A percentile compares a stretch with the other conserved stretches of the same genome.
These are phyloP conservation scores for Prinia subflava DNA, from an alignment of 2,113 vertebrate genomes.

Conservation along the genomic window DNA sequence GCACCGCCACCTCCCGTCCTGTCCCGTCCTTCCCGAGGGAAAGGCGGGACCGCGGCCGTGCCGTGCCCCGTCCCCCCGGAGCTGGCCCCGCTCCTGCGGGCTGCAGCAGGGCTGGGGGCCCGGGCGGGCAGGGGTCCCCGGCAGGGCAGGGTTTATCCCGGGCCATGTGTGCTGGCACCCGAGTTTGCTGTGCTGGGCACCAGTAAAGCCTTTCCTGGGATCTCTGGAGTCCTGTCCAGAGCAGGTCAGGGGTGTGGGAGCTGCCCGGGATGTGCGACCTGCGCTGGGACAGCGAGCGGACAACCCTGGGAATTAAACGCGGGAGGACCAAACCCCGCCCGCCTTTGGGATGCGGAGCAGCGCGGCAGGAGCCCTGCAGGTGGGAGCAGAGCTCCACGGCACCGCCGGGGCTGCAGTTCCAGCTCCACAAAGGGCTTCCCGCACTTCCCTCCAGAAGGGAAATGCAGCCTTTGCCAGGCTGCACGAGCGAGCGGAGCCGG, in stretches of 20 bases:
- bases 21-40: rapidly evolving
- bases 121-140: background rate
- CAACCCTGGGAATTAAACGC: background rate
- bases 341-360: background rate
- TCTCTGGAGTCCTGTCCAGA: background rate
- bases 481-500: background rate
- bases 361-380: conserved; percentile 27
- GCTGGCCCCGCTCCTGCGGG: rapidly evolving
- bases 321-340: background rate
- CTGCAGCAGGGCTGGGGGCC: rapidly evolving
- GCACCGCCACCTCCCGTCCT: background rate
- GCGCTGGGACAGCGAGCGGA: background rate
- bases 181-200: background rate
- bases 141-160: background rate
- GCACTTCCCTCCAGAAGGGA: background rate
- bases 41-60: rapidly evolving
- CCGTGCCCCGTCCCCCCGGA: rapidly evolving
- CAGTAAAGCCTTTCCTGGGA: background rate
- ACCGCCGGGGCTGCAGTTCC: background rate
- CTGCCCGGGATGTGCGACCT: background rate
- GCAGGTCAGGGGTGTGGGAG: background rate
- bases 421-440: background rate
- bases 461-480: background rate
- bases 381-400: conserved; percentile 69
- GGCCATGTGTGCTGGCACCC: rapidly evolving